Evolutionary conservation across 2,113 vertebrate genomes (phyloP).

Genomic region (Puntigrus tetrazona): DNA sequence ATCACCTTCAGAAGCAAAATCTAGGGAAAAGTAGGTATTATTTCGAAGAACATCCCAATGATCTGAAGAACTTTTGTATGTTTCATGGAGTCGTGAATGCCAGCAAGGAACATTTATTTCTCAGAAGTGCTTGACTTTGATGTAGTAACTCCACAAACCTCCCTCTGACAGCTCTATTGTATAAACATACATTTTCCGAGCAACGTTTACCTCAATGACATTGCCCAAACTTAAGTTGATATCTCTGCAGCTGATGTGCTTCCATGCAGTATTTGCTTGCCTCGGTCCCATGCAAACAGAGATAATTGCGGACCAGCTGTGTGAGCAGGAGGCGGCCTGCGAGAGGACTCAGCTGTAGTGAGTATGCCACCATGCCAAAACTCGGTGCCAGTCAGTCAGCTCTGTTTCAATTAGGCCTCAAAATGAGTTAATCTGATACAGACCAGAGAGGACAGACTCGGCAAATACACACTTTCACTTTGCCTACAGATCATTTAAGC

Average conservation of each 20-base stretch:
- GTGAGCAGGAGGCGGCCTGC: neutral
- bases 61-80: too few relatives aligned
- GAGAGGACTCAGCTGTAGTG: conserved; percentile 28
- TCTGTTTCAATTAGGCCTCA: conserved; percentile 25
- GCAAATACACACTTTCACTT: conserved; percentile 1
- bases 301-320: conserved; percentile 18
- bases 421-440: conserved; percentile 30
- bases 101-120: too few relatives aligned
- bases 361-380: conserved; percentile 9
- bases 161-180: neutral
- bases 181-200: neutral
- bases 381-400: conserved; percentile 31
- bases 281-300: conserved; percentile 15
- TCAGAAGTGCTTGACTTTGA: neutral
- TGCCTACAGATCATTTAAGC: neutral
- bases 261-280: neutral
- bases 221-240: neutral
- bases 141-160: neutral
- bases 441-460: neutral
- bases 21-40: too few relatives aligned
- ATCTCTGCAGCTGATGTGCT: neutral
- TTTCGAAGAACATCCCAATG: too few relatives aligned
- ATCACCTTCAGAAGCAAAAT: neutral
- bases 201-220: neutral
- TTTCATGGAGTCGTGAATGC: too few relatives aligned